phyloP scores from a whole-genome alignment of 2,113 vertebrate species.

The human (Homo sapiens) region GRCh38 chr5:123149501-123150000 shows the following conservation, averaged over 20 bases:
- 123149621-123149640: slow-evolving; percentile 1
- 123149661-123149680: background rate
- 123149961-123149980: background rate
- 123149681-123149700: background rate
- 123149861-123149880: background rate
- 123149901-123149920: background rate
- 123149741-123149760: background rate
- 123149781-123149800: background rate
- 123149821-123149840: background rate
- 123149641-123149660: background rate
- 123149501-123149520: background rate
- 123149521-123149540: background rate
- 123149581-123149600: background rate
- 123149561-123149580: background rate
- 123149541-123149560: background rate
- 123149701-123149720: background rate
- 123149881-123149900: background rate
- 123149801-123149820: background rate
- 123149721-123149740: background rate
- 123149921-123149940: background rate
- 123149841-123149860: slow-evolving; percentile 10
- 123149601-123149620: background rate
- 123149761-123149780: background rate
- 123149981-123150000: background rate
- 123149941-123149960: background rate